phyloP scores from a whole-genome alignment of 2,888 invertebrate species.

The Smittia aterrima region DNA sequence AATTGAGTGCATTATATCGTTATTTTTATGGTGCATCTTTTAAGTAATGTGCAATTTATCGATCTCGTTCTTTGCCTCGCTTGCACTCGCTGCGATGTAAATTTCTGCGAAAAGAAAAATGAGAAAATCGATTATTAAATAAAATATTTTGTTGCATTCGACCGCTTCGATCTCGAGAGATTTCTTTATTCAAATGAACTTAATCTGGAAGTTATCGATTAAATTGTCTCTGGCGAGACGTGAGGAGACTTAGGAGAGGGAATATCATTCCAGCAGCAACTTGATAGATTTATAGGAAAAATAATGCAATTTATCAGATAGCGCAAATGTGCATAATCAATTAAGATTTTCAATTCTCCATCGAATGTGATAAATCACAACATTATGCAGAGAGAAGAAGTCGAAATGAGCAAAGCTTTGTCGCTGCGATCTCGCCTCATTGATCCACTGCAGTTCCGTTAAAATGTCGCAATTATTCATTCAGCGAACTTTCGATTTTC shows the following conservation, averaged over 20 bases:
- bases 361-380: conserved; percentile 30
- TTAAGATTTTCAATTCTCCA: conserved; percentile 8
- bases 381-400: conserved; percentile 28
- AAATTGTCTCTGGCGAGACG: background rate
- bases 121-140: background rate
- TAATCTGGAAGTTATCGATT: conserved; percentile 19
- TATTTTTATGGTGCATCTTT: conserved; percentile 37
- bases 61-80: background rate
- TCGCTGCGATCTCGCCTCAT: background rate
- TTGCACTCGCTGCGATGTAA: background rate
- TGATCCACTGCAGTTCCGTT: background rate
- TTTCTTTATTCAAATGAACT: conserved; percentile 2
- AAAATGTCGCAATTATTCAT: background rate
- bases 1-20: conserved; percentile 37
- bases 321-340: conserved; percentile 6
- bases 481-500: conserved; percentile 10
- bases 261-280: background rate
- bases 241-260: background rate
- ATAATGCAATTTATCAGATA: background rate
- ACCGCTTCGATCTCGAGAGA: background rate
- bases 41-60: conserved; percentile 9
- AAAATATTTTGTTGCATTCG: background rate
- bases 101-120: background rate
- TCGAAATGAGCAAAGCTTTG: background rate
- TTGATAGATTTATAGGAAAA: conserved; percentile 3